phyloP scores from a whole-genome alignment of 2,888 invertebrate genomes.

The Xanthia icteritia region DNA sequence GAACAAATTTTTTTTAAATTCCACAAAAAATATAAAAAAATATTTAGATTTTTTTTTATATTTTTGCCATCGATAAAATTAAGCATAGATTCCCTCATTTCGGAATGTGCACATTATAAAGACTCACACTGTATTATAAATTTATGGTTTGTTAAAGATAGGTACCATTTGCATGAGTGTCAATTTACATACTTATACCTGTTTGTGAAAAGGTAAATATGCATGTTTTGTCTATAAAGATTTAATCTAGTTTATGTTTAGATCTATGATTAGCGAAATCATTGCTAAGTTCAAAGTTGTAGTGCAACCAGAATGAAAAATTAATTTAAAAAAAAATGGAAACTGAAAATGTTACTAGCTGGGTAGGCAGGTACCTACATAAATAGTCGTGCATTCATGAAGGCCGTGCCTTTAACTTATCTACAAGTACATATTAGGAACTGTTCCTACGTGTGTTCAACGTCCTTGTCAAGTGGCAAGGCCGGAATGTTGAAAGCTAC shows the following conservation, averaged over 20 bases:
- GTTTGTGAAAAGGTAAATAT: neutral
- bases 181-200: constrained; percentile 5
- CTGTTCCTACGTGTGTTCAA: constrained; percentile 5
- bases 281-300: neutral
- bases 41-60: too few relatives aligned
- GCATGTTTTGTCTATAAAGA: neutral
- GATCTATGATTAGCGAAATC: neutral
- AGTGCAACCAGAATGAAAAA: too few relatives aligned
- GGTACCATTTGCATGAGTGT: neutral
- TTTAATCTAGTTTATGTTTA: neutral
- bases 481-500: constrained; percentile 23
- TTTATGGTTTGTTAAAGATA: neutral
- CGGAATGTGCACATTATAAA: too few relatives aligned
- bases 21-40: too few relatives aligned
- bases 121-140: too few relatives aligned
- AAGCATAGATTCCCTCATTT: too few relatives aligned
- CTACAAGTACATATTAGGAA: constrained; percentile 37
- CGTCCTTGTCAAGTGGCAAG: constrained; percentile 33
- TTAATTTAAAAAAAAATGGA: neutral
- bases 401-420: constrained; percentile 18
- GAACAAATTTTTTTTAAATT: too few relatives aligned
- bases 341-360: neutral
- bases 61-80: too few relatives aligned
- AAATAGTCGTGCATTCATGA: constrained; percentile 21
- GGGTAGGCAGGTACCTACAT: neutral